These are phyloP conservation scores for Onthophagus sagittarius DNA, from an alignment of 2,888 invertebrate genomes.

Conservation along the genomic window DNA sequence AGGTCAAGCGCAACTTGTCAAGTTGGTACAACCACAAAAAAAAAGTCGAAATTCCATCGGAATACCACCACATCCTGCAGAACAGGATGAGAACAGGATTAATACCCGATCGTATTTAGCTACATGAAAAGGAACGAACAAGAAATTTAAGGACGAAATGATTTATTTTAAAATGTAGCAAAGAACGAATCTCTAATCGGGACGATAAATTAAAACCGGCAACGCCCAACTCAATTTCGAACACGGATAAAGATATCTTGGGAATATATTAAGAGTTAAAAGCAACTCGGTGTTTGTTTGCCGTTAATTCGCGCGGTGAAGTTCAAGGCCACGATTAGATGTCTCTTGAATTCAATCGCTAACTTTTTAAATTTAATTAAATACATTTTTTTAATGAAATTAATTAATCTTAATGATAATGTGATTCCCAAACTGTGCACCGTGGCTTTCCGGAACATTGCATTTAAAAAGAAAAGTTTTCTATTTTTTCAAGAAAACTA, in stretches of 20 bases:
- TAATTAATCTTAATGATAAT: too few species aligned
- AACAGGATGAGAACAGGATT: neutral
- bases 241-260: neutral
- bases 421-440: too few species aligned
- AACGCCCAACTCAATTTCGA: neutral
- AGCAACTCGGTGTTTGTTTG: neutral
- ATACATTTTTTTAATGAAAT: too few species aligned
- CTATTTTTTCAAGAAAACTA: too few species aligned
- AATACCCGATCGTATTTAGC: too few species aligned
- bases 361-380: too few species aligned
- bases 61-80: neutral
- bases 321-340: neutral
- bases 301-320: neutral
- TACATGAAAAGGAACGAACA: too few species aligned
- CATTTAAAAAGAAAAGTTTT: too few species aligned
- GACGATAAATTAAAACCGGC: neutral
- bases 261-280: neutral
- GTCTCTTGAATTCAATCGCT: too few species aligned
- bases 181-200: neutral
- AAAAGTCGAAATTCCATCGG: neutral
- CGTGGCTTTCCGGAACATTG: too few species aligned
- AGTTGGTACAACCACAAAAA: neutral
- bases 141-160: too few species aligned
- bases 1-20: neutral
- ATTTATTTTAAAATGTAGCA: neutral